Evolutionary conservation across 2,113 vertebrate genomes (phyloP), one percentile per base, ranked within the genome.

Genomic region (Alethe castanea): DNA sequence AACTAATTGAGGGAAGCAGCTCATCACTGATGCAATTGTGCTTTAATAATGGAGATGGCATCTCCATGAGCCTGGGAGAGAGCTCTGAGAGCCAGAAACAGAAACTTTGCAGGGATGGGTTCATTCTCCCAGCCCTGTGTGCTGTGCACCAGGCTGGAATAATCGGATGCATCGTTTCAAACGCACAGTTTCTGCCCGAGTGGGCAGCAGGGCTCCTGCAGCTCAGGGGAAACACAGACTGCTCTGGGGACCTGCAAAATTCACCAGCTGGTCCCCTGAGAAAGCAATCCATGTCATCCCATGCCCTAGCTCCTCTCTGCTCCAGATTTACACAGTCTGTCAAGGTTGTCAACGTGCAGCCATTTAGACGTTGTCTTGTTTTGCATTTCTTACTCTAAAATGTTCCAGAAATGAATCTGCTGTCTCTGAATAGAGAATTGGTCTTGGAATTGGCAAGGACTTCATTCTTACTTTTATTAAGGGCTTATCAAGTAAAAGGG

Each of bases 31-130:
- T 94, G 81, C 86, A 96, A 94, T 93, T 97, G 96, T 97, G 92
- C 82, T 95, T 95, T 95, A 97, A 96, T 97, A 97, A 97, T 97
- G 64, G 66, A 96, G 95, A 92, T 96, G 96, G 94, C 94, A 95
- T 92, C 84, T 98, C 93, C 88, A 90, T 50, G 67, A 94, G 93
- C 86, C 87, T 94, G 78, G 71, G 90, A 95, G 96, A 95, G 94
- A 95, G 74, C 44, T 87, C 62, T 86, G 79, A 26, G 86, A 96
- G 88, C 22, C 57, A 94, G 72, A 92, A 73, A 95, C 57, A n/a
- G 91, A 96, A 97, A 96, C 95, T 97, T 96, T 89, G 90, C 91
- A 81, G 76, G 81, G 86, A 88, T 88, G 0, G 61, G 59, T 40
- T 97, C 81, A 72, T 70, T 92, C 89, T 89, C 86, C 65, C 85